These are phyloP conservation scores for Criorhina ranunculi DNA, from an alignment of 2,888 invertebrate species.

Conservation along the genomic window DNA sequence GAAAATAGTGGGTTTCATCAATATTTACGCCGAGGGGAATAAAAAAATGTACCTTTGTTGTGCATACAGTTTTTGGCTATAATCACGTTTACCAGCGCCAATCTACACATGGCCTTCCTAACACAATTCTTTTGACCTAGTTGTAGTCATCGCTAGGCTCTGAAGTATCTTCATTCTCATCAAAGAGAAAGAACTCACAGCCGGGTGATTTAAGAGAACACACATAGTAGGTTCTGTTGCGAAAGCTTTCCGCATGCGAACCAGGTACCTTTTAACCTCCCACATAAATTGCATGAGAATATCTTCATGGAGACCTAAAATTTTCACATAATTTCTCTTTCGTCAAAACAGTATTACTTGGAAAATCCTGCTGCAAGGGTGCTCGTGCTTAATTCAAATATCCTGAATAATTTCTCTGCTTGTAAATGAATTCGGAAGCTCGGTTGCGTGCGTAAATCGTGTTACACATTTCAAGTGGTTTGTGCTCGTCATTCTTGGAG, in stretches of 20 bases:
- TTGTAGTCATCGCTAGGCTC: constrained; percentile 47
- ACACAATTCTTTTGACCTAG: constrained; percentile 66
- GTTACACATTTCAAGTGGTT: constrained; percentile 51
- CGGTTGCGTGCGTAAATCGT: constrained; percentile 63
- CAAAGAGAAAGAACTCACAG: constrained; percentile 43
- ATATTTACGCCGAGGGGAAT: constrained; percentile 10
- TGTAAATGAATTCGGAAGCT: constrained; percentile 23
- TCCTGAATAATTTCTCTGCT: constrained; percentile 26
- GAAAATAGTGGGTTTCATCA: background rate
- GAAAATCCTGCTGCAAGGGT: constrained; percentile 71
- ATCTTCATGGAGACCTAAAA: constrained; percentile 60
- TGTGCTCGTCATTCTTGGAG: constrained; percentile 26
- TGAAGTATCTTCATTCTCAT: constrained; percentile 1
- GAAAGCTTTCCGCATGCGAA: constrained; percentile 67
- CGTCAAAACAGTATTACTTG: constrained; percentile 65
- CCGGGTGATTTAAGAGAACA: constrained; percentile 44
- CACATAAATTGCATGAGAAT: constrained; percentile 47
- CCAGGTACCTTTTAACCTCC: constrained; percentile 35
- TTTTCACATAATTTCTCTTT: constrained; percentile 70
- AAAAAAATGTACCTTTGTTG: constrained; percentile 33
- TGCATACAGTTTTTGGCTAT: constrained; percentile 39
- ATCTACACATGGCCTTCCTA: constrained; percentile 64
- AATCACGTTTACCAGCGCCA: constrained; percentile 59
- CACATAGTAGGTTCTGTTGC: constrained; percentile 4
- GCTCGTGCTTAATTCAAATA: constrained; percentile 49